Conservation (phyloP, 1,140 invertebrate species). For the Diprion similis region DNA sequence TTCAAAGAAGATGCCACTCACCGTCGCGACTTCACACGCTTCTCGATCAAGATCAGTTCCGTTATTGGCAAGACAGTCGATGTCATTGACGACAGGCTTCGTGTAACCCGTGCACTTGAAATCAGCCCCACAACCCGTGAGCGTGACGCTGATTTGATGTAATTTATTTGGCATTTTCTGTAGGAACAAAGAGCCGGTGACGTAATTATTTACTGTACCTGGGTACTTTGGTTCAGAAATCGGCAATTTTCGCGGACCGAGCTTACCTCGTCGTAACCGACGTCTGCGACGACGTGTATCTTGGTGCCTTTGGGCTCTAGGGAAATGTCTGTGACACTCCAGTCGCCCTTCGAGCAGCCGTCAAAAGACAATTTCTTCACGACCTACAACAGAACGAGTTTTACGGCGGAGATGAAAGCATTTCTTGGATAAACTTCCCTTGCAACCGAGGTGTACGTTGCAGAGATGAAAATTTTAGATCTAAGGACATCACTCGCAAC, state of each 20-base stretch:
- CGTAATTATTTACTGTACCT: not conserved
- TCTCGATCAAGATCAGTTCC: slow-evolving; percentile 9
- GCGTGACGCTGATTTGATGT: slow-evolving; percentile 11
- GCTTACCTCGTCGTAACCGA: slow-evolving; percentile 12
- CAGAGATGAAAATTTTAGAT: no score
- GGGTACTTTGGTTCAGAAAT: not conserved
- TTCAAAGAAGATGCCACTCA: not conserved
- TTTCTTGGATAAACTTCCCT: no score
- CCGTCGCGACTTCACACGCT: slow-evolving; percentile 17
- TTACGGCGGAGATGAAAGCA: not conserved
- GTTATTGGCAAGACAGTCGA: slow-evolving; percentile 10
- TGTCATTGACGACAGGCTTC: not conserved
- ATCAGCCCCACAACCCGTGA: slow-evolving; percentile 4
- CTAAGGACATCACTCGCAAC: no score
- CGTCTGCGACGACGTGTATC: slow-evolving; percentile 18
- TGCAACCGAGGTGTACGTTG: no score
- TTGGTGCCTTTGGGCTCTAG: not conserved
- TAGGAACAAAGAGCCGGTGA: not conserved
- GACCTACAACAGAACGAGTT: slow-evolving; percentile 18
- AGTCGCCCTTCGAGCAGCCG: slow-evolving; percentile 13
- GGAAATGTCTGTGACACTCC: slow-evolving; percentile 21
- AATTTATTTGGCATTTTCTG: slow-evolving; percentile 12
- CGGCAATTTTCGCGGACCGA: not conserved
- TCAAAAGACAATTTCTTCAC: slow-evolving; percentile 21
- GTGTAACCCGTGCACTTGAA: slow-evolving; percentile 12